phyloP scores from a whole-genome alignment of 2,888 invertebrate genomes.

The Timema podura region DNA sequence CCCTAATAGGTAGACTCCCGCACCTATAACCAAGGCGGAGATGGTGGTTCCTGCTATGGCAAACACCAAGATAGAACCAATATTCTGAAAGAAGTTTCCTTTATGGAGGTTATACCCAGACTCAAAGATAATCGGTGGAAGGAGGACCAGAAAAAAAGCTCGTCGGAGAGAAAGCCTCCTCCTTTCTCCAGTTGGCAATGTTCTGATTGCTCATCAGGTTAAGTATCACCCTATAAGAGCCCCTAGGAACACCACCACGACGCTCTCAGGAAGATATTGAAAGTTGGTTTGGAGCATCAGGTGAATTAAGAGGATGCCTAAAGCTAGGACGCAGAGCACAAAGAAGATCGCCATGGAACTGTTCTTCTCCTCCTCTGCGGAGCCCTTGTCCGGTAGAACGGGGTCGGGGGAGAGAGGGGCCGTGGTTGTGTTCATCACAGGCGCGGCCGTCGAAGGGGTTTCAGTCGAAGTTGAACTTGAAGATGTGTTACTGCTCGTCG shows the following conservation, averaged over 20 bases:
- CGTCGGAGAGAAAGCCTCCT: slow-evolving; percentile 97
- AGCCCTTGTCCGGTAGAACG: slow-evolving; percentile 80
- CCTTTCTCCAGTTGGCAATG: slow-evolving; percentile 92
- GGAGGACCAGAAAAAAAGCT: slow-evolving; percentile 93
- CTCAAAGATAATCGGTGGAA: slow-evolving; percentile 99
- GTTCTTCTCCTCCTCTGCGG: slow-evolving; percentile 93
- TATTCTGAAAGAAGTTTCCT: slow-evolving; percentile 94
- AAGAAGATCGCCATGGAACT: slow-evolving; percentile 98
- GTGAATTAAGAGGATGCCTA: slow-evolving; percentile 93
- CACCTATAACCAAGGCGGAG: slow-evolving; percentile 94
- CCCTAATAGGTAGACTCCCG: slow-evolving; percentile 91
- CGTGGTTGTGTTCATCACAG: slow-evolving; percentile 43
- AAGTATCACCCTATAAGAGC: slow-evolving; percentile 80
- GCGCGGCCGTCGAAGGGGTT: background rate
- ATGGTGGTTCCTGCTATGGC: slow-evolving; percentile 97
- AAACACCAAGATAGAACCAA: slow-evolving; percentile 97
- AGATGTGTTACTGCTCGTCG: background rate
- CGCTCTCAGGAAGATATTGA: slow-evolving; percentile 95
- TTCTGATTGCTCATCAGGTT: slow-evolving; percentile 85
- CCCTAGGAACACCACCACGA: slow-evolving; percentile 93
- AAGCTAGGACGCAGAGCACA: slow-evolving; percentile 88
- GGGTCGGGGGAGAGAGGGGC: slow-evolving; percentile 64
- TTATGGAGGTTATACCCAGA: slow-evolving; percentile 99
- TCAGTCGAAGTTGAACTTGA: background rate
- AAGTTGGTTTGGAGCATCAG: slow-evolving; percentile 92